Base-by-base conservation (phyloP, 2,888 invertebrate species). In the Amiota minor region DNA sequence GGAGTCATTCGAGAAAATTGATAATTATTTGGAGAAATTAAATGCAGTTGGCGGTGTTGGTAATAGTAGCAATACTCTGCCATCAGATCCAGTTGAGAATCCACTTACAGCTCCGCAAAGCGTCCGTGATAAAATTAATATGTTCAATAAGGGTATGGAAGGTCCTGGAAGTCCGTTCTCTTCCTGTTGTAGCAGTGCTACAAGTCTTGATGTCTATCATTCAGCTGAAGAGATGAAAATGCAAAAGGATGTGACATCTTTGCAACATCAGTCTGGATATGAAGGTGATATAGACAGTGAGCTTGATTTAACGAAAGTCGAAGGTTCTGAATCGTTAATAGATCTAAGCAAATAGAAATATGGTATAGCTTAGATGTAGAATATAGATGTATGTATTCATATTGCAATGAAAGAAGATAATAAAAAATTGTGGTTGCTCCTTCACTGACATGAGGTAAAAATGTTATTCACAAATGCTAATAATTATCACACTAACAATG, bases 211-310 rank as follows among this genome's bases (percentile, higher is more conserved):
- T 1, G 62, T 73, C 9, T 70, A 70, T 49, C 71, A 65, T 14
- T 64, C 50, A 0, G 9, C 56, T 1, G 14, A 20, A 1, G 68
- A 69, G 1, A 4, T 35, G 1, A 75, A 70, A 35, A 35, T 35
- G 9, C n/a, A 55, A 0, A 10, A 49, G 0, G 47, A 61, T 0
- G 0, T 9, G 1, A 53, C 2, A 3, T 6, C 14, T 9, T 67
- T n/a, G n/a, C 73, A 18, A 72, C 53, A 50, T 46, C 75, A 69
- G 23, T 72, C 72, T 9, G 87, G 85, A 4, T 85, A 85, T 64
- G 87, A 85, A 55, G 85, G 84, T 0, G 86, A 86, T 23, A 76
- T 83, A 12, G 86, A 86, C 69, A 87, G 85, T 59, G 85, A 87
- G 68, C 71, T 78, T 6, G 86, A 86, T 49, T 59, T 74, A 23